These are phyloP conservation scores for Drosophila auraria DNA, from an alignment of 1,140 invertebrate genomes.

Conservation along the genomic window DNA sequence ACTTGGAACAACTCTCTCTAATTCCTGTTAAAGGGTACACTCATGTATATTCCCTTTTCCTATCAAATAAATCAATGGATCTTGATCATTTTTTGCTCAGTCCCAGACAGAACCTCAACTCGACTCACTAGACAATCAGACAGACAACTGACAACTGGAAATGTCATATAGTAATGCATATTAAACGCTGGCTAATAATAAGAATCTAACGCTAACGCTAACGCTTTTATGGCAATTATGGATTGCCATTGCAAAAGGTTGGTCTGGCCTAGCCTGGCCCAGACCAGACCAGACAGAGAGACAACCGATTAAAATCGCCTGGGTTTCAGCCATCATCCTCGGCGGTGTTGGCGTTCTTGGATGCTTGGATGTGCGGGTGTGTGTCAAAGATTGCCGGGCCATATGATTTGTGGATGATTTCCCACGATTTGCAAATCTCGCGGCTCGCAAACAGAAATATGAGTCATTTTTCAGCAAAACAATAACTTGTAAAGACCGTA, in stretches of 20 bases:
- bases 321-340: slow-evolving; percentile 31
- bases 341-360: slow-evolving; percentile 50
- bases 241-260: slow-evolving; percentile 64
- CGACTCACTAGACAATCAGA: slow-evolving; percentile 17
- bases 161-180: slow-evolving; percentile 71
- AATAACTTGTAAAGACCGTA: slow-evolving; percentile 72
- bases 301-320: slow-evolving; percentile 41
- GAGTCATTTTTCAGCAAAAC: slow-evolving; percentile 74
- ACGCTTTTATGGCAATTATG: slow-evolving; percentile 56
- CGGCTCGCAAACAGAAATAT: slow-evolving; percentile 37
- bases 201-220: slow-evolving; percentile 56
- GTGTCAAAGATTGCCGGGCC: slow-evolving; percentile 62
- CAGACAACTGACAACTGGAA: slow-evolving; percentile 52
- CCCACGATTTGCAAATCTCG: slow-evolving; percentile 71
- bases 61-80: not conserved
- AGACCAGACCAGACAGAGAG: slow-evolving; percentile 28
- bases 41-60: not conserved
- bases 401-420: slow-evolving; percentile 63
- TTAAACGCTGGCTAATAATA: slow-evolving; percentile 74
- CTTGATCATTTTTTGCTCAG: slow-evolving; percentile 46
- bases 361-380: slow-evolving; percentile 58
- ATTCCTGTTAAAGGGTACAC: not conserved
- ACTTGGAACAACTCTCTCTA: not conserved
- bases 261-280: slow-evolving; percentile 24
- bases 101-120: slow-evolving; percentile 29